Conservation (phyloP, 2,888 invertebrate species). For the Lepidonotus clava region DNA sequence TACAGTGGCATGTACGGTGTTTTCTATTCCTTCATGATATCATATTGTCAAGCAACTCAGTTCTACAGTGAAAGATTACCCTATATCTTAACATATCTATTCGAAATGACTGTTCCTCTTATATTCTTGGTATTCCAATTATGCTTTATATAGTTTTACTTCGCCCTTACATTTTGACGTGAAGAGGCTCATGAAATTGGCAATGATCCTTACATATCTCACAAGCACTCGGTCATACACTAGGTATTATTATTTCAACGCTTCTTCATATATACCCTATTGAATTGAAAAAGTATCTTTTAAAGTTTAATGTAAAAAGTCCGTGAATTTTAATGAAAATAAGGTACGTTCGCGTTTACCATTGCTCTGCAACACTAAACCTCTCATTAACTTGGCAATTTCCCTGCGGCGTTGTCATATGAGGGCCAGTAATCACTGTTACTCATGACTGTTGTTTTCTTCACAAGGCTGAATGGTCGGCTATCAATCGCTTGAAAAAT, state of each 20-base stretch:
- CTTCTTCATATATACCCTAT: no score
- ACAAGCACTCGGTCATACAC: not conserved
- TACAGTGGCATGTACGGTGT: no score
- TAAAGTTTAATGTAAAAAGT: no score
- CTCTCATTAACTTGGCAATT: not conserved
- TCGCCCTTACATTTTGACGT: no score
- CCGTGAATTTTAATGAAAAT: not conserved
- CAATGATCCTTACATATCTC: not conserved
- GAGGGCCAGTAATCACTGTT: not conserved
- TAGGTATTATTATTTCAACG: not conserved
- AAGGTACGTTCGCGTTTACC: not conserved
- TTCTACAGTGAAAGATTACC: not conserved
- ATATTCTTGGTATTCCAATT: no score
- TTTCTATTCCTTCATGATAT: not conserved
- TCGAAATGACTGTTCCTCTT: no score
- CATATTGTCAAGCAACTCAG: slow-evolving; percentile 5
- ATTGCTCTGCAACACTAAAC: not conserved
- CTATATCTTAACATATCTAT: not conserved
- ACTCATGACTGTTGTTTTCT: not conserved
- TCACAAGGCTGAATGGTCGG: slow-evolving; percentile 41
- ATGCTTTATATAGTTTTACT: no score
- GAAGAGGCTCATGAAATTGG: not conserved
- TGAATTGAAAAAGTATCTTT: not conserved
- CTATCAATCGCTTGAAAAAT: slow-evolving; percentile 2
- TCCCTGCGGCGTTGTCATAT: not conserved